Evolutionary conservation across 2,888 invertebrate genomes (phyloP), one percentile per base, ranked within the genome.

Genomic region (Cheilosia soror): DNA sequence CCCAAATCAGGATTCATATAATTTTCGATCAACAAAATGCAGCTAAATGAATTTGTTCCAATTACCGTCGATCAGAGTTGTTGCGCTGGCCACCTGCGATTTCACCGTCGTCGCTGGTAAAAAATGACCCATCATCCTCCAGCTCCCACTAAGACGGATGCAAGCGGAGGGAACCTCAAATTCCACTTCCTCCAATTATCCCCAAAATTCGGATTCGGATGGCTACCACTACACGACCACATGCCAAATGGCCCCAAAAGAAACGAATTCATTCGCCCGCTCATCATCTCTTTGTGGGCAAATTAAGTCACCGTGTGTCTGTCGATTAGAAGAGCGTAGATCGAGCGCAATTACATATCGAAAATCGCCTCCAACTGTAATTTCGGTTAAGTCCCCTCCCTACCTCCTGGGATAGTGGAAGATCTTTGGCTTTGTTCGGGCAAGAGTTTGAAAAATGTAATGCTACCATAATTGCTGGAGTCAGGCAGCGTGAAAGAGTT

Each of bases 401-500:
- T 11, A 5, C 25, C 47, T n/a, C 9, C 25, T 31, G n/a, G 6
- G 7, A 11, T 0, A 58, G 7, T 15, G n/a, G 53, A 20, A 40
- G 44, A 55, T 25, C n/a, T 31, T 25, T 13, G 57, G 4, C 49
- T 15, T 57, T 78, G 78, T 72, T 75, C 31, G 69, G 65, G 53
- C 73, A 51, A 65, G 15, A 49, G 49, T 63, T 33, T 49, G 40
- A 60, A 44, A 49, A 49, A 31, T 62, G 58, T 76, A 55, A 57
- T 77, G 80, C 58, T 20, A 57, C 62, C 76, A 40, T 81, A 81
- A 85, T 85, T 85, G 81, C 71, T 85, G 44, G 72, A 68, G 68
- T 77, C 76, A 76, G 60, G 47, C 80, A 77, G 71, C 85, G 85
- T 81, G 68, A 85, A 85, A 85, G 81, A 85, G 81, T 68, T 85